Evolutionary conservation across 2,797 vertebrate species (phyloP).

Genomic region (Zenarchopterus dispar): DNA sequence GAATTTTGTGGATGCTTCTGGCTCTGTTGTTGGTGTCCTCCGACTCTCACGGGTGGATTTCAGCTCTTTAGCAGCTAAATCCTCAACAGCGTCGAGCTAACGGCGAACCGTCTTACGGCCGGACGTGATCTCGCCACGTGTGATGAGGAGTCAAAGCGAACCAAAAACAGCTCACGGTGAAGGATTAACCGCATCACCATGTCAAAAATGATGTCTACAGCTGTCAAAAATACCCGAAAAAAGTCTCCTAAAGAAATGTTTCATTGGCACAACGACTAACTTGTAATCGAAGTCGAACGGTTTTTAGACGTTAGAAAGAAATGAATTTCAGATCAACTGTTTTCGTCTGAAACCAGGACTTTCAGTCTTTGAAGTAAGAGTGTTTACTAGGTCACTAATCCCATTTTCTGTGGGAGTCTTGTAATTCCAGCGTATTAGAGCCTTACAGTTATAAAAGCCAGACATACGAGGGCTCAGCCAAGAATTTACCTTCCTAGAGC

Average conservation of each 20-base stretch:
- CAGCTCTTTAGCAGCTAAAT: not conserved
- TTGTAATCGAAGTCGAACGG: too few species aligned
- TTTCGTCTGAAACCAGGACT: not conserved
- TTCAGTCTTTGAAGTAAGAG: slow-evolving; percentile 18
- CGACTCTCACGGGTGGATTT: too few species aligned
- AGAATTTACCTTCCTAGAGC: not conserved
- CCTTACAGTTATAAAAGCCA: slow-evolving; percentile 10
- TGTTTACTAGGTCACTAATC: slow-evolving; percentile 31
- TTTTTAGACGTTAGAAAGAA: too few species aligned
- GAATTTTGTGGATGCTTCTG: too few species aligned
- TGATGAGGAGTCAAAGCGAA: not conserved
- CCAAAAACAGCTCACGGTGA: too few species aligned
- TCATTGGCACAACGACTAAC: too few species aligned
- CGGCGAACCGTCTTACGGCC: too few species aligned
- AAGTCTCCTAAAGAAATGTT: too few species aligned
- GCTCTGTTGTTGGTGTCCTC: too few species aligned
- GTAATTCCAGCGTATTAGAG: slow-evolving; percentile 33
- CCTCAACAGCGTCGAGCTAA: not conserved
- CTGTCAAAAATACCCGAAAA: too few species aligned
- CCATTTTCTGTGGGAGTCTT: slow-evolving; percentile 8
- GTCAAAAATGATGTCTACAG: not conserved
- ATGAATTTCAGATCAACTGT: not conserved
- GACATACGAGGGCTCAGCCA: slow-evolving; percentile 1
- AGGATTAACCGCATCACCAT: not conserved
- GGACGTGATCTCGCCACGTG: not conserved